These are phyloP conservation scores for Seladonia tumulorum DNA, from an alignment of 2,888 invertebrate species.

Conservation along the genomic window DNA sequence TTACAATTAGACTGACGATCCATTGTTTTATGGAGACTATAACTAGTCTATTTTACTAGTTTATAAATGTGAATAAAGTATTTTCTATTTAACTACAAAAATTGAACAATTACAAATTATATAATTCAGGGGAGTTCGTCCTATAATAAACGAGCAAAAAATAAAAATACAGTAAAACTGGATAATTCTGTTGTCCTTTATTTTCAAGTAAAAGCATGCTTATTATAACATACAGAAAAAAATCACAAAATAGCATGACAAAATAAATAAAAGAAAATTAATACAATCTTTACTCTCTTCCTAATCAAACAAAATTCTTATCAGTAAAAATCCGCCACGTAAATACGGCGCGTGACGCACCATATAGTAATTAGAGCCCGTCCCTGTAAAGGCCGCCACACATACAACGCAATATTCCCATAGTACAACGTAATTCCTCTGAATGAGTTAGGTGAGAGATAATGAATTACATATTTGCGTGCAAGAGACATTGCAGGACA, in stretches of 20 bases:
- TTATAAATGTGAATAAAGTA: not conserved
- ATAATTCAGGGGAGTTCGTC: not conserved
- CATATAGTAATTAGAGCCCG: not conserved
- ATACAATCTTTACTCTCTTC: not conserved
- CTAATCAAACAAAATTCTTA: not conserved
- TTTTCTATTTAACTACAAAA: not conserved
- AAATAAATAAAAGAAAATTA: not conserved
- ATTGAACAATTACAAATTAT: not conserved
- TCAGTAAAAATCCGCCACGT: not conserved
- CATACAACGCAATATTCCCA: not conserved
- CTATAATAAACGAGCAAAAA: not conserved
- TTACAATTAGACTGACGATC: too few species aligned
- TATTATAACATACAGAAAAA: not conserved
- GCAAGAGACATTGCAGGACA: conserved; percentile 14
- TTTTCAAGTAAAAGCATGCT: not conserved
- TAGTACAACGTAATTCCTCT: conserved; percentile 22
- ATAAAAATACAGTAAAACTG: not conserved
- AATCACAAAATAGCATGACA: not conserved
- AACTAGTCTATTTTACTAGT: too few species aligned
- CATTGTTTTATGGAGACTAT: too few species aligned
- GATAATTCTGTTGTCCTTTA: not conserved
- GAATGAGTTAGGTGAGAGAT: conserved; percentile 10
- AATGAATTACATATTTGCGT: conserved; percentile 38
- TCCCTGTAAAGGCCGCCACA: not conserved
- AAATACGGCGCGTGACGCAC: not conserved